Percentiles rank a stretch among this genome's conserved stretches.
Conservation (phyloP, 2,888 invertebrate genomes). For the Argynnis bischoffii region DNA sequence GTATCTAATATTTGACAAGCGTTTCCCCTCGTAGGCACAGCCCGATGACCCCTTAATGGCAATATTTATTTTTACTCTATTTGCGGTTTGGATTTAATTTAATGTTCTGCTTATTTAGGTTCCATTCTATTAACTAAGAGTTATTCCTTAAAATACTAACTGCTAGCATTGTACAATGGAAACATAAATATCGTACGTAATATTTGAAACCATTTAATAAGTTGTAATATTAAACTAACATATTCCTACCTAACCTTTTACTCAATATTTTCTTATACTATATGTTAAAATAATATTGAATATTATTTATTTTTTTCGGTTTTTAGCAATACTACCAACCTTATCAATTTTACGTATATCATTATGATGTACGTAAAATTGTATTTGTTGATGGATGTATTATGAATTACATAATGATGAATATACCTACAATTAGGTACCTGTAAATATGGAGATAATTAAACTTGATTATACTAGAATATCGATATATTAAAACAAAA, state of each 20-base stretch:
- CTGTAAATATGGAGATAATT: too few species aligned
- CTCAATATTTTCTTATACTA: not conserved
- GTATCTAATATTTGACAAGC: slow-evolving; percentile 12
- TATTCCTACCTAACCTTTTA: not conserved
- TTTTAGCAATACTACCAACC: too few species aligned
- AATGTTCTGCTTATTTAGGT: slow-evolving; percentile 62
- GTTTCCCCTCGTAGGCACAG: slow-evolving; percentile 37
- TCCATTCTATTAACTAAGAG: slow-evolving; percentile 46
- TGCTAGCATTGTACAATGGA: slow-evolving; percentile 18
- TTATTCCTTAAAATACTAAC: slow-evolving; percentile 41
- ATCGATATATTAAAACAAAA: too few species aligned
- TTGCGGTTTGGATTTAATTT: slow-evolving; percentile 63
- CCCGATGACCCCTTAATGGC: slow-evolving; percentile 26
- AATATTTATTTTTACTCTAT: slow-evolving; percentile 50
- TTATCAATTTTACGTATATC: too few species aligned
- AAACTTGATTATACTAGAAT: too few species aligned
- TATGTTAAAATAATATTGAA: not conserved
- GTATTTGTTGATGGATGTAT: too few species aligned
- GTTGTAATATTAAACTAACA: slow-evolving; percentile 6
- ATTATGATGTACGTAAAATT: too few species aligned
- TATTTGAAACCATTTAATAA: not conserved
- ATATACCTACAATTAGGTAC: too few species aligned
- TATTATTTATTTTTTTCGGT: too few species aligned
- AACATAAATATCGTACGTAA: slow-evolving; percentile 5
- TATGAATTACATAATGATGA: too few species aligned